A percentile compares a stretch with the other conserved stretches of the same genome.
phyloP scores from a whole-genome alignment of 2,113 vertebrate genomes.

The Rhagologus leucostigma region DNA sequence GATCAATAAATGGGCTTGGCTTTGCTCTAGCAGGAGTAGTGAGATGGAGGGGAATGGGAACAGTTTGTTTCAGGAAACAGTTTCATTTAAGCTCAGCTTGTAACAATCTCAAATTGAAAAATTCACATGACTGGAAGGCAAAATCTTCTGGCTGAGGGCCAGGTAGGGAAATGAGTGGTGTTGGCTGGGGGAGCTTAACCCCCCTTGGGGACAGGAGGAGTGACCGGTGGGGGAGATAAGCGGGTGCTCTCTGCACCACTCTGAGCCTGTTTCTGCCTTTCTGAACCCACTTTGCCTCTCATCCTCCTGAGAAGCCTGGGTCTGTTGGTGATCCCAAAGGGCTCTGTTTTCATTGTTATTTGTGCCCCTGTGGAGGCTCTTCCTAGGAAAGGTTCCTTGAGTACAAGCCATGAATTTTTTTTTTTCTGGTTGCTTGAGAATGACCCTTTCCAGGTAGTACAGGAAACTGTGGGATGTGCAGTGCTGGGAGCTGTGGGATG shows the following conservation, averaged over 20 bases:
- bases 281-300: neutral
- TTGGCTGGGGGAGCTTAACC: conserved; percentile 11
- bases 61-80: conserved; percentile 23
- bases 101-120: conserved; percentile 33
- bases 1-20: neutral
- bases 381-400: neutral
- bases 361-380: neutral
- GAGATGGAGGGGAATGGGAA: neutral
- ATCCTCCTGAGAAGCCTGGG: neutral
- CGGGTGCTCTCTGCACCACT: fast-evolving
- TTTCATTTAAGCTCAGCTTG: conserved; percentile 40
- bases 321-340: neutral
- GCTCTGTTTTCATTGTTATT: neutral
- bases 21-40: neutral
- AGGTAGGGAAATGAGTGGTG: neutral
- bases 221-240: neutral
- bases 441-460: neutral
- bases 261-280: neutral
- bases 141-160: neutral
- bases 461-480: neutral
- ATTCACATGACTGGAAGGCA: conserved; percentile 48
- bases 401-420: neutral
- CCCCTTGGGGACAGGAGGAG: neutral
- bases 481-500: neutral
- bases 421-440: neutral